Evolutionary conservation across 2,113 vertebrate genomes (phyloP).

Genomic region (Leptobrachium ailaonicum): DNA sequence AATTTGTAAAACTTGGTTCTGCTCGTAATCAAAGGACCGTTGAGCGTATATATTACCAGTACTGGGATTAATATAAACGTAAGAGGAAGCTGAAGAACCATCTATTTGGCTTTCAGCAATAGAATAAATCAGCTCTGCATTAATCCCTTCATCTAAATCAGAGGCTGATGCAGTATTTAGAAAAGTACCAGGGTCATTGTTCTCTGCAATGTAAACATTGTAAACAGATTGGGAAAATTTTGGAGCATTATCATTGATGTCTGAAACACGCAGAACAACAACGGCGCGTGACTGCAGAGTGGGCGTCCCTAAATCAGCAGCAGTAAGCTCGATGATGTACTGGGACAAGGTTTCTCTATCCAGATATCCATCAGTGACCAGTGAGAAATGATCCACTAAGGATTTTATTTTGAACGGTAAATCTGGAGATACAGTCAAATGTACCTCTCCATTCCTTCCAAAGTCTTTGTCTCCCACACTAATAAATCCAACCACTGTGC

Average conservation of each 20-base stretch:
- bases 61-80: slow-evolving; percentile 73
- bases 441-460: slow-evolving; percentile 71
- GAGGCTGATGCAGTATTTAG: slow-evolving; percentile 55
- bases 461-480: slow-evolving; percentile 75
- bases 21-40: slow-evolving; percentile 75
- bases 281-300: slow-evolving; percentile 51
- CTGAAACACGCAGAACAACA: slow-evolving; percentile 55
- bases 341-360: slow-evolving; percentile 57
- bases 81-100: slow-evolving; percentile 59
- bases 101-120: slow-evolving; percentile 55
- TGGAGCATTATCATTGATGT: slow-evolving; percentile 66
- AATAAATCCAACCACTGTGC: slow-evolving; percentile 68
- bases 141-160: slow-evolving; percentile 61
- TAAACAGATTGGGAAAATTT: slow-evolving; percentile 53
- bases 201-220: slow-evolving; percentile 55
- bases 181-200: slow-evolving; percentile 51
- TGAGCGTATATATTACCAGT: slow-evolving; percentile 74
- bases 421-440: slow-evolving; percentile 63
- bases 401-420: slow-evolving; percentile 42
- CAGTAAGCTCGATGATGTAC: slow-evolving; percentile 55
- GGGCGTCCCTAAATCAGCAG: slow-evolving; percentile 57
- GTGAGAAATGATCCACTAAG: slow-evolving; percentile 35
- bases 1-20: slow-evolving; percentile 68
- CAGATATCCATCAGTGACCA: slow-evolving; percentile 57
- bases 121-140: slow-evolving; percentile 61